Conservation (phyloP, 2,888 invertebrate species). For the Pseudococcus jackbeardsleyi region DNA sequence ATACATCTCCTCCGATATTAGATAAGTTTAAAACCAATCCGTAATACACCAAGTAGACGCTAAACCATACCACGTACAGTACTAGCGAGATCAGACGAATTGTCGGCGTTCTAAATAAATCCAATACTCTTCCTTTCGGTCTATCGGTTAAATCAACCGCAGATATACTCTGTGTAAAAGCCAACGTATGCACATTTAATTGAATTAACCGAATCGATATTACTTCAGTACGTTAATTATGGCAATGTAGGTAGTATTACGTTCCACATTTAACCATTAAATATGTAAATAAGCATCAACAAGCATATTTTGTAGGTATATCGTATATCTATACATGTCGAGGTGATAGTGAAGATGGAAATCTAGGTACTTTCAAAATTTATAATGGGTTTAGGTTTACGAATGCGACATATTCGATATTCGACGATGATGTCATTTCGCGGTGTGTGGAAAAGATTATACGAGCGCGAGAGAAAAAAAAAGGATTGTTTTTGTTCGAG, state of each 20-base stretch:
- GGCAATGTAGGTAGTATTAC: background rate
- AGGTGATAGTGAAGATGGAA: background rate
- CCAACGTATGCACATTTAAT: background rate
- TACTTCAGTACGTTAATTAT: background rate
- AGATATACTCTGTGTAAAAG: constrained; percentile 66
- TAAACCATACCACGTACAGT: constrained; percentile 82
- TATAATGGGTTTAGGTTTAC: background rate
- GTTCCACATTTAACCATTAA: background rate
- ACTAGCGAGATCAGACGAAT: constrained; percentile 80
- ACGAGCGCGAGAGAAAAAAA: background rate
- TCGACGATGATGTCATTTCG: background rate
- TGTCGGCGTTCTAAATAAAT: constrained; percentile 77
- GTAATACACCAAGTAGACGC: constrained; percentile 83
- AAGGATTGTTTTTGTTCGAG: constrained; percentile 14
- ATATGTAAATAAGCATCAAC: too few relatives aligned
- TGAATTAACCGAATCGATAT: constrained; percentile 20
- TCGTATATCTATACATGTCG: background rate
- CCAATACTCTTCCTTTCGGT: constrained; percentile 73
- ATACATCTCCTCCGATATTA: constrained; percentile 82
- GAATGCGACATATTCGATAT: background rate
- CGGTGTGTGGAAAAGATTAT: background rate
- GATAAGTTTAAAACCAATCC: constrained; percentile 82
- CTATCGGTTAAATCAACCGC: constrained; percentile 65
- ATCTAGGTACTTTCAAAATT: background rate
- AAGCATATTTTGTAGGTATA: background rate